These are phyloP conservation scores for Prionchulus punctatus DNA, from an alignment of 2,888 invertebrate species.

Conservation along the genomic window DNA sequence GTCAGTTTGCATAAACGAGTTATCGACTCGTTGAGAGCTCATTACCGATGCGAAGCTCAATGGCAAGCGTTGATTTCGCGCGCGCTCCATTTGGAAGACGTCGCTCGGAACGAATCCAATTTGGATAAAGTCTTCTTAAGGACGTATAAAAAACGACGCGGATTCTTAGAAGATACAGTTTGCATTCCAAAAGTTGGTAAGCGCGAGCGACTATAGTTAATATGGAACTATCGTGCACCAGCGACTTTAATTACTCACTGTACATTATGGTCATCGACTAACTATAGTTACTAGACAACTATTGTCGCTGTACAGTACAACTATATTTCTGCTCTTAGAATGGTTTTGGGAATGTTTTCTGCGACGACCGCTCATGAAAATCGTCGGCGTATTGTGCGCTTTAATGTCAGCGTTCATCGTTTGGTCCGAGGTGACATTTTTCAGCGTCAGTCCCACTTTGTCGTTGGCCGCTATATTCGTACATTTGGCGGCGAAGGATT, in stretches of 20 bases:
- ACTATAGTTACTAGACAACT: no score
- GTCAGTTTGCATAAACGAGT: conserved; percentile 70
- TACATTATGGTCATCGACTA: background rate
- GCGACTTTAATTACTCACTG: background rate
- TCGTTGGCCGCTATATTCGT: conserved; percentile 92
- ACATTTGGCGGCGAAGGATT: conserved; percentile 56
- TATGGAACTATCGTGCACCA: background rate
- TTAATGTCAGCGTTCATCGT: conserved; percentile 73
- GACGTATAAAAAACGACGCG: conserved; percentile 50
- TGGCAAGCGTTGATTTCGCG: conserved; percentile 70
- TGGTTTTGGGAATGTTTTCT: conserved; percentile 91
- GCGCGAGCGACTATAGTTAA: no score
- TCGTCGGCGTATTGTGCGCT: conserved; percentile 45
- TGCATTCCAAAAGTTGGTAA: conserved; percentile 35
- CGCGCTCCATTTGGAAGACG: conserved; percentile 60
- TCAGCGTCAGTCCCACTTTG: conserved; percentile 71
- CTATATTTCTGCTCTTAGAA: conserved; percentile 43
- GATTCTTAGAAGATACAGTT: conserved; percentile 28
- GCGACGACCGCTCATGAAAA: conserved; percentile 57
- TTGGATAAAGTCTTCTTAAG: conserved; percentile 48
- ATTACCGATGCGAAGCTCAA: conserved; percentile 58
- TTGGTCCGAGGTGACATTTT: conserved; percentile 99
- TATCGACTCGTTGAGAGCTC: conserved; percentile 73
- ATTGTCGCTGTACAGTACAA: background rate
- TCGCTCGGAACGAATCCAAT: conserved; percentile 55